phyloP scores from a whole-genome alignment of 2,888 invertebrate species.

The Aleiodes testaceus region DNA sequence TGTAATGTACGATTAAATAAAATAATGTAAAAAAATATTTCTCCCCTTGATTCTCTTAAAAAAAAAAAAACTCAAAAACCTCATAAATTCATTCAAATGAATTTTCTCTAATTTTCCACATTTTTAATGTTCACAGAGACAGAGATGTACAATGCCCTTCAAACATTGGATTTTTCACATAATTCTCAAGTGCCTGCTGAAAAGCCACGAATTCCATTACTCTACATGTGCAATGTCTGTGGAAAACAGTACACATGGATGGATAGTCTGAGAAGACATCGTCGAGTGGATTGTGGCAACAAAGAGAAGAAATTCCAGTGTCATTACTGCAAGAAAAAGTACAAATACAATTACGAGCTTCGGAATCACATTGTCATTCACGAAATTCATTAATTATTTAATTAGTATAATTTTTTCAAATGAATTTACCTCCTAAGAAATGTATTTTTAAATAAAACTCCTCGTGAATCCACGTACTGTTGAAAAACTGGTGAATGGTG shows the following conservation, averaged over 20 bases:
- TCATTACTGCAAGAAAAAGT: constrained; percentile 67
- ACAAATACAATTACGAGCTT: constrained; percentile 72
- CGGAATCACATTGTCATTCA: constrained; percentile 67
- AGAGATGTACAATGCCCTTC: constrained; percentile 55
- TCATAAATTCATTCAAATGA: constrained; percentile 31
- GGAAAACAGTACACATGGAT: constrained; percentile 70
- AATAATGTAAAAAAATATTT: too few species aligned
- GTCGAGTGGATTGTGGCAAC: constrained; percentile 73
- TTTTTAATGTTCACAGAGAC: constrained; percentile 40
- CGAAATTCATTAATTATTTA: constrained; percentile 45
- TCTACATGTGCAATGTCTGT: constrained; percentile 56
- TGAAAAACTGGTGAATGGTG: constrained; percentile 24
- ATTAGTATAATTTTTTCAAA: constrained; percentile 5
- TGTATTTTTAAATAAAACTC: neutral
- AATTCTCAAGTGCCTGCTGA: too few species aligned
- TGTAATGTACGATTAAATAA: constrained; percentile 38
- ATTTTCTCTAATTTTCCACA: neutral
- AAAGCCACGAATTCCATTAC: neutral
- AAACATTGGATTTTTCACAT: constrained; percentile 49
- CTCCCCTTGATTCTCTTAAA: too few species aligned
- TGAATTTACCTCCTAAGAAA: neutral
- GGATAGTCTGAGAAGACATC: constrained; percentile 71
- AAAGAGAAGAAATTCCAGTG: constrained; percentile 71
- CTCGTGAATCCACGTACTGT: constrained; percentile 6
- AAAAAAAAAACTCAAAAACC: constrained; percentile 47